phyloP scores from a whole-genome alignment of 2,113 vertebrate species.

The Nothobranchius furzeri region DNA sequence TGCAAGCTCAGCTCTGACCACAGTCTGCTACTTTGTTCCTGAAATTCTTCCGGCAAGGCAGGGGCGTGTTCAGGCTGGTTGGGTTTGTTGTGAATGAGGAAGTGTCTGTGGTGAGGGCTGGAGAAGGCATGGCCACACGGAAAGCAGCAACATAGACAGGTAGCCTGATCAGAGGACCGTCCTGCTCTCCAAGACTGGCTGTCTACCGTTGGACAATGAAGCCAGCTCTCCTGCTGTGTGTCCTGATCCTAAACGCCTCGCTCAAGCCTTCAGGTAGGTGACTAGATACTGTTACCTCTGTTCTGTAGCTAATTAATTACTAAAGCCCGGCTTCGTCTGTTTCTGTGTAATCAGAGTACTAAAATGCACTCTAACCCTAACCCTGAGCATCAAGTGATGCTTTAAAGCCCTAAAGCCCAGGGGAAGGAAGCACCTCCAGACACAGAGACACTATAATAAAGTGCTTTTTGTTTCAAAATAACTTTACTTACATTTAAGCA shows the following conservation, averaged over 20 bases:
- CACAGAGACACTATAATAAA: too few relatives aligned
- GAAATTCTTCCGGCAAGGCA: slow-evolving; percentile 31
- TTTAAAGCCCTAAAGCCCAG: not conserved
- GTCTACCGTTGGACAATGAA: slow-evolving; percentile 58
- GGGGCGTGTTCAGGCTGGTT: slow-evolving; percentile 51
- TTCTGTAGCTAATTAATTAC: slow-evolving; percentile 53
- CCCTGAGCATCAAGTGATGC: not conserved
- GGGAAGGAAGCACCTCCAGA: not conserved
- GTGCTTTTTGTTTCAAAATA: too few relatives aligned
- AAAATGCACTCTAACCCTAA: too few relatives aligned
- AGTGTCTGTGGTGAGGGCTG: slow-evolving; percentile 31
- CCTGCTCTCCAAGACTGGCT: slow-evolving; percentile 38
- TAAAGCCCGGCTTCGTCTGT: slow-evolving; percentile 30
- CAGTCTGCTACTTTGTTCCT: slow-evolving; percentile 13
- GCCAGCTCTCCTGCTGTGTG: slow-evolving; percentile 57
- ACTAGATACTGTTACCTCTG: slow-evolving; percentile 37
- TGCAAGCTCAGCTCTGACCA: too few relatives aligned
- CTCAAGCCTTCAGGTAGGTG: slow-evolving; percentile 68
- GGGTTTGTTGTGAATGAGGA: slow-evolving; percentile 35
- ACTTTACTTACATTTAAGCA: too few relatives aligned
- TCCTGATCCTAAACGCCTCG: slow-evolving; percentile 55
- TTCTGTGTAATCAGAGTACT: slow-evolving; percentile 8
- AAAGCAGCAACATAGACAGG: slow-evolving; percentile 17
- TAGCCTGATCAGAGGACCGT: slow-evolving; percentile 1
- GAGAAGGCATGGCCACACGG: slow-evolving; percentile 51